These are phyloP conservation scores for Ceuthmochares aereus DNA, from an alignment of 2,113 vertebrate species.

Conservation along the genomic window DNA sequence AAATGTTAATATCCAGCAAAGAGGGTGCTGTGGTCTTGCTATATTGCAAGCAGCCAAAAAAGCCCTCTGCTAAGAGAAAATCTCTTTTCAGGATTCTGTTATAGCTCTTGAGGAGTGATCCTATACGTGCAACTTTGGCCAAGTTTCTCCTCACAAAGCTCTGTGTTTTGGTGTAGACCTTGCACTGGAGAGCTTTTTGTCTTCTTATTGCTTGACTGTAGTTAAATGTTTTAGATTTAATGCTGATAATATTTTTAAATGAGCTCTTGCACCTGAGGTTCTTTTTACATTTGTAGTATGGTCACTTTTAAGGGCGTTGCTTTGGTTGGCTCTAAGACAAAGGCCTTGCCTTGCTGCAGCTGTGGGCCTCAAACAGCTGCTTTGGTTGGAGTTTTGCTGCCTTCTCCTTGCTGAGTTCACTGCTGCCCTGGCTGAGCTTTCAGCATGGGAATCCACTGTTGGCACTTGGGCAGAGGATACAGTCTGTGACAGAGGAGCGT, in stretches of 20 bases:
- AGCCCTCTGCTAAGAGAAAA: background rate
- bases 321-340: background rate
- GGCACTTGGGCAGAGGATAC: background rate
- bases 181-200: background rate
- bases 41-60: background rate
- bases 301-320: background rate
- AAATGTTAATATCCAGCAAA: background rate
- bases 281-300: background rate
- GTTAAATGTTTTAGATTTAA: background rate
- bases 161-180: background rate
- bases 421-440: background rate
- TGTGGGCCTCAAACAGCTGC: background rate
- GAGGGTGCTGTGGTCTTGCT: background rate
- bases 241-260: background rate
- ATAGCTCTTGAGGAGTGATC: background rate
- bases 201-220: background rate
- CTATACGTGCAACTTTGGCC: background rate
- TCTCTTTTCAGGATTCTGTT: background rate
- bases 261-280: background rate
- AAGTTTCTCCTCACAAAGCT: background rate
- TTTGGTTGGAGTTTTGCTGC: accelerated
- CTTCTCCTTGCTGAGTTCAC: background rate
- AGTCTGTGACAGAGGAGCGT: background rate
- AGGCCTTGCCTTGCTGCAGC: background rate
- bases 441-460: accelerated